Conservation (phyloP, 2,888 invertebrate species). For the Pristionchus entomophagus region DNA sequence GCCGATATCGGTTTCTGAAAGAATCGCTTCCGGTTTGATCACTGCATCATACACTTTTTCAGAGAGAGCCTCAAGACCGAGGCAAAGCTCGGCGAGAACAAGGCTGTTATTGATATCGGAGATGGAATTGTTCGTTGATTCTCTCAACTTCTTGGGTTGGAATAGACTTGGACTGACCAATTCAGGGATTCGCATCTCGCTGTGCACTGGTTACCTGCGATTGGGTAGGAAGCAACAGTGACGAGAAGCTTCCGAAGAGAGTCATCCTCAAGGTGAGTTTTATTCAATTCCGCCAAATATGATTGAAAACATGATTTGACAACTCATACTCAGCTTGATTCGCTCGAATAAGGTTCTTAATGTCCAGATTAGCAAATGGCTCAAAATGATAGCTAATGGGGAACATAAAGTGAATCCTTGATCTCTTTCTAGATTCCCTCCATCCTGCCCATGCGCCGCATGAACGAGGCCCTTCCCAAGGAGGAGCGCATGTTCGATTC, state of each 20-base stretch:
- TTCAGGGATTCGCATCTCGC: constrained; percentile 5
- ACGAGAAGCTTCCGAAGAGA: constrained; percentile 1
- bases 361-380: too few species aligned
- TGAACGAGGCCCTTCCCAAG: constrained; percentile 13
- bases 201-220: constrained; percentile 6
- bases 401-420: neutral
- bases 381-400: neutral
- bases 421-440: neutral
- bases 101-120: neutral
- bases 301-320: neutral
- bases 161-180: neutral
- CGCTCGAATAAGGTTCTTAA: too few species aligned
- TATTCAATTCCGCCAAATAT: too few species aligned
- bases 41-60: too few species aligned
- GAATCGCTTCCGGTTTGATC: too few species aligned
- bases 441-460: constrained; percentile 9
- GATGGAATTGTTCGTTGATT: constrained; percentile 8
- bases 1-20: too few species aligned
- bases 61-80: neutral
- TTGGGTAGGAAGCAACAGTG: neutral
- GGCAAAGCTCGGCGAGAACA: neutral
- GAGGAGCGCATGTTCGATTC: constrained; percentile 33
- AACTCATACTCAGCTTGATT: too few species aligned
- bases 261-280: constrained; percentile 1
- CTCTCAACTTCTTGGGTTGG: too few species aligned